Evolutionary conservation across 2,797 vertebrate species (phyloP).

Genomic region (Podarcis lilfordi): DNA sequence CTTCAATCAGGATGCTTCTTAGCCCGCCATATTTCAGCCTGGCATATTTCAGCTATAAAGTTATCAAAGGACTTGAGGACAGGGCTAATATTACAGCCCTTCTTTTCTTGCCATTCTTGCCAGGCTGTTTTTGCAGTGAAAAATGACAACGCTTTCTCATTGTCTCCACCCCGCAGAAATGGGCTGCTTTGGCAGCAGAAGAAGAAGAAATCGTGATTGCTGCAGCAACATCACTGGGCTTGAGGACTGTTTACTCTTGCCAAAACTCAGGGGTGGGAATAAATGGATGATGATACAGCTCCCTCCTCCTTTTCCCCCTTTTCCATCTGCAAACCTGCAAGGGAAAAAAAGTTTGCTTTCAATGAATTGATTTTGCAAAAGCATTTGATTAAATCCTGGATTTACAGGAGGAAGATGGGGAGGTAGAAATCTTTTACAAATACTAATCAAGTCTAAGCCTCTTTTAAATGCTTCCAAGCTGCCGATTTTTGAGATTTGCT

Average conservation of each 20-base stretch:
- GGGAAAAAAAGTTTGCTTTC: constrained; percentile 22
- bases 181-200: not conserved
- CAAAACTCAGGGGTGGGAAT: constrained; percentile 41
- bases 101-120: constrained; percentile 14
- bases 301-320: not conserved
- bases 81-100: not conserved
- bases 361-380: constrained; percentile 35
- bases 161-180: constrained; percentile 5
- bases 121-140: constrained; percentile 26
- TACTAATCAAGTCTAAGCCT: not conserved
- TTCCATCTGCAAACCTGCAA: not conserved
- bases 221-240: not conserved
- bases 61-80: constrained; percentile 15
- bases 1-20: constrained; percentile 18
- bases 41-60: constrained; percentile 26
- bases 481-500: not conserved
- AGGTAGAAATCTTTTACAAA: not conserved
- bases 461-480: not conserved
- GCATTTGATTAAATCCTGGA: constrained; percentile 9
- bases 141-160: constrained; percentile 21
- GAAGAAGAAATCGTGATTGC: not conserved
- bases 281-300: constrained; percentile 8
- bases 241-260: not conserved
- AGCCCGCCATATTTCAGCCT: not conserved
- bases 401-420: not conserved